Conservation (phyloP, 1,140 invertebrate genomes). For the Hycleus cichorii region DNA sequence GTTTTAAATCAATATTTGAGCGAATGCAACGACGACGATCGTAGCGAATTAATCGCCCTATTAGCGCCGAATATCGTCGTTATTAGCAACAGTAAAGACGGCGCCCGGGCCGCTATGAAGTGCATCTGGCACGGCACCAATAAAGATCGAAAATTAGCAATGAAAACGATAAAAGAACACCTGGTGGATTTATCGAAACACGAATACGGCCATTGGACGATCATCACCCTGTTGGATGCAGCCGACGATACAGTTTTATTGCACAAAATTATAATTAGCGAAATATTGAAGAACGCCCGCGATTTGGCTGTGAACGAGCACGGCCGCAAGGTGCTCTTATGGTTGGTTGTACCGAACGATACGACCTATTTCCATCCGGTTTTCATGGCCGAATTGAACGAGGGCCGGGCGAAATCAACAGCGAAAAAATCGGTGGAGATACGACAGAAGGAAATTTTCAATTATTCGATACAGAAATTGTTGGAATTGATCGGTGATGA, state of each 20-base stretch:
- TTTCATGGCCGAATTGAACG: conserved; percentile 60
- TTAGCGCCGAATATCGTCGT: conserved; percentile 63
- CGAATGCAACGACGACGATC: conserved; percentile 58
- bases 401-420: conserved; percentile 60
- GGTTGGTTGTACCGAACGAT: conserved; percentile 75
- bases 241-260: conserved; percentile 89
- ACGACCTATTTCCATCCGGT: conserved; percentile 65
- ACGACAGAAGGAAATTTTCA: conserved; percentile 66
- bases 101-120: conserved; percentile 67
- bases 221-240: conserved; percentile 80
- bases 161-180: conserved; percentile 81
- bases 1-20: conserved; percentile 74
- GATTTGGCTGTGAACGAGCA: conserved; percentile 66
- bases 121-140: conserved; percentile 83
- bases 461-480: conserved; percentile 55
- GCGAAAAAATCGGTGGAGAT: conserved; percentile 74
- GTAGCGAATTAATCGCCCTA: conserved; percentile 63
- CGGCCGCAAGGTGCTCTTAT: conserved; percentile 67
- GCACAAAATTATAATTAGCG: conserved; percentile 71
- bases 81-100: conserved; percentile 77
- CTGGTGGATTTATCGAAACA: conserved; percentile 71
- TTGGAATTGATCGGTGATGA: conserved; percentile 56
- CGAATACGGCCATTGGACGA: conserved; percentile 76
- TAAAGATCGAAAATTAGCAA: conserved; percentile 61
- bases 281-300: conserved; percentile 63